Percentiles rank a stretch among this genome's conserved stretches.
These are phyloP conservation scores for Cosmia pyralina DNA, from an alignment of 2,888 invertebrate species.

Conservation along the genomic window DNA sequence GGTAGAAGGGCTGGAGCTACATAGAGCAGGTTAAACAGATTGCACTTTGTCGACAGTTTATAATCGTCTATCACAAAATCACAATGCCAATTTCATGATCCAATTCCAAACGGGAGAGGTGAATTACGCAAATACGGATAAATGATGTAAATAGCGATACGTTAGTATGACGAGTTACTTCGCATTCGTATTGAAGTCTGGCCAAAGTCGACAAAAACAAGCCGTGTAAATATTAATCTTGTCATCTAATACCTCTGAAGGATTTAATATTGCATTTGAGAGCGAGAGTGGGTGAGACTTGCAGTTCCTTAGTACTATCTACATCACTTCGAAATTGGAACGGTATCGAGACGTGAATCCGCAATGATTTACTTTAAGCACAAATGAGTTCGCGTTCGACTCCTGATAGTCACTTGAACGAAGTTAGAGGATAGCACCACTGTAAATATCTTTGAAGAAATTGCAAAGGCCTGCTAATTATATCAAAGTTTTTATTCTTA, in stretches of 20 bases:
- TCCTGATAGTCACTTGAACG: neutral
- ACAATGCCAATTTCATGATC: conserved; percentile 12
- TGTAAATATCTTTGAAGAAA: neutral
- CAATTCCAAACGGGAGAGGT: conserved; percentile 8
- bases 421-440: neutral
- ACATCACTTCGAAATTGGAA: neutral
- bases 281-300: neutral
- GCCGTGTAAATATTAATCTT: conserved; percentile 19
- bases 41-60: conserved; percentile 9
- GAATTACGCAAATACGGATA: conserved; percentile 36
- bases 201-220: conserved; percentile 44
- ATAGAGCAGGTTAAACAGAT: conserved; percentile 1
- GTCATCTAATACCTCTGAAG: conserved; percentile 15
- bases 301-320: conserved; percentile 1
- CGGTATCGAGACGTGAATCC: neutral
- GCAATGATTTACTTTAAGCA: neutral
- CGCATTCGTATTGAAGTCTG: conserved; percentile 34
- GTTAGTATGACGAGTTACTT: conserved; percentile 27
- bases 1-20: neutral
- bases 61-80: conserved; percentile 21
- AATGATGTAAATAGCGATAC: conserved; percentile 25
- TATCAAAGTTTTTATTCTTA: conserved; percentile 8
- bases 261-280: conserved; percentile 9
- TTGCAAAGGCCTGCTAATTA: neutral
- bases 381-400: neutral